Evolutionary conservation across 2,888 invertebrate species (phyloP), one percentile per base, ranked within the genome.

Genomic region (Eurytoma californica): DNA sequence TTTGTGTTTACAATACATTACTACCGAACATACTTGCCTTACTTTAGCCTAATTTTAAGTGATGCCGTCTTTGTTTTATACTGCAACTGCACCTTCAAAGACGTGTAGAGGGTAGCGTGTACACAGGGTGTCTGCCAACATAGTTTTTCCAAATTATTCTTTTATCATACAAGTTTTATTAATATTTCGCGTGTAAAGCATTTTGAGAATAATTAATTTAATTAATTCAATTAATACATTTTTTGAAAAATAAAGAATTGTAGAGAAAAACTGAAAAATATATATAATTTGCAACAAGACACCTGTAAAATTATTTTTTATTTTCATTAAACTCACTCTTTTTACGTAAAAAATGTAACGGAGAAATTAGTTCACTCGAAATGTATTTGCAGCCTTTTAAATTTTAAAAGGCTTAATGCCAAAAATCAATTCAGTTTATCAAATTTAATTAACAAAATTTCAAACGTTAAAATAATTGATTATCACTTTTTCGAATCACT

Each of bases 1-100:
- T 16, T 16, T 47, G 13, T 73, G 65, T 55, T 30, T 47, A 65
- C 65, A 55, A 47, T 57, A 58, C 49, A 51, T 47, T 12, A 58
- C 13, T 58, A 14, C 16, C 18, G 5, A 24, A 39, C 53, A 53
- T 53, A 53, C 53, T 53, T 60, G 60, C 24, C 60, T 18, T 16
- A 57, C 18, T 57, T 57, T 20, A n/a, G 9, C n/a, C 9, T 12
- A 57, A 60, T 60, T 7, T 12, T 24, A 5, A 14, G 53, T 53
- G 14, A 14, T 53, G 47, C 18, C n/a, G 47, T n/a, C 30, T 30
- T 39, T 39, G 30, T 13, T 9, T 28, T 3, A 58, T n/a, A 18
- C 20, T 60, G 77, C 77, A 72, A 78, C 67, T 61, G 47, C 65
- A 51, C 18, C 61, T 24, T 67, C 72, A 55, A 20, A 4, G n/a